Evolutionary conservation across 2,797 vertebrate species (phyloP).

Genomic region (Zenarchopterus dispar): DNA sequence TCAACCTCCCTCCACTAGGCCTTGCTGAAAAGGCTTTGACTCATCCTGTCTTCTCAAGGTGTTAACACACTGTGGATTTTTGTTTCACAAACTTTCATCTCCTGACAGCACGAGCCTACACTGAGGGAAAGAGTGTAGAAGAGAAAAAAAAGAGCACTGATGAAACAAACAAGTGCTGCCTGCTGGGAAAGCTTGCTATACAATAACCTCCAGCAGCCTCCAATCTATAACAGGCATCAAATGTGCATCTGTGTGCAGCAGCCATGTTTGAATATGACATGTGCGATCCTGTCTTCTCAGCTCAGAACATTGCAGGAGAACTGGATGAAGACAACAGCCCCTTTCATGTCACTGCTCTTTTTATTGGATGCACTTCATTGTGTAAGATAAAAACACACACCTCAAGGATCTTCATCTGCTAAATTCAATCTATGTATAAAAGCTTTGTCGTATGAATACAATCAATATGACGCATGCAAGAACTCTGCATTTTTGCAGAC

Average conservation of each 20-base stretch:
- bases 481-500: too few relatives aligned
- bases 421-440: too few relatives aligned
- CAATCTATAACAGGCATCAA: constrained; percentile 59
- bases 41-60: constrained; percentile 21
- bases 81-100: constrained; percentile 3
- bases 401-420: too few relatives aligned
- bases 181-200: constrained; percentile 34
- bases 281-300: constrained; percentile 35
- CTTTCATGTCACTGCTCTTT: constrained; percentile 1
- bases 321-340: neutral
- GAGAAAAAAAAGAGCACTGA: neutral
- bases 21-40: constrained; percentile 21
- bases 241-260: constrained; percentile 57
- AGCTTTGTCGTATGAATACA: too few relatives aligned
- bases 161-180: constrained; percentile 1
- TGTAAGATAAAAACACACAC: too few relatives aligned
- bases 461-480: too few relatives aligned
- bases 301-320: constrained; percentile 17
- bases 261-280: constrained; percentile 64
- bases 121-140: neutral
- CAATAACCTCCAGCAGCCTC: constrained; percentile 43
- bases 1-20: constrained; percentile 7
- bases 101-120: neutral
- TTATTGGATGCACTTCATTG: too few relatives aligned
- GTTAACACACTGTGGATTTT: constrained; percentile 7